Base-by-base conservation (phyloP, 2,888 invertebrate species). In the Corbicula japonica region DNA sequence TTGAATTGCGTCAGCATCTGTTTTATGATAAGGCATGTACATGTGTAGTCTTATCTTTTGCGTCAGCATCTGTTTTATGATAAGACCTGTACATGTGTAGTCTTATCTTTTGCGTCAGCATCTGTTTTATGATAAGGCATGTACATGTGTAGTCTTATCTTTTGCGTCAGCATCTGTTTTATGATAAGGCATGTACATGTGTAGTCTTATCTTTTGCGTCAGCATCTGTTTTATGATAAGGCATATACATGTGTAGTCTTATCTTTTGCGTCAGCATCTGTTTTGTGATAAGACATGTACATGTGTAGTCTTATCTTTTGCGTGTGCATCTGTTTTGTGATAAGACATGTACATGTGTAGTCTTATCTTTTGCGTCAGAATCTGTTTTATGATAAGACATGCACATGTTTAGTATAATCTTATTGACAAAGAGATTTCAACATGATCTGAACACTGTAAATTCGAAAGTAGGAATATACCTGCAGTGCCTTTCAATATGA, bases 401-500 rank as follows among this genome's bases (percentile, higher is more conserved):
- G n/a, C n/a, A n/a, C n/a, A n/a, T n/a, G n/a, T n/a, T n/a, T n/a
- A n/a, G n/a, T n/a, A n/a, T n/a, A n/a, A n/a, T n/a, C n/a, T n/a
- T n/a, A n/a, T n/a, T n/a, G n/a, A n/a, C n/a, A 41, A 41, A 41
- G 8, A 41, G 41, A 41, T 41, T 41, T 41, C 41, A 41, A 41
- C 15, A 12, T 41, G 41, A 12, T 41, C 15, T 41, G 15, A 12
- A 12, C 15, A 15, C 8, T n/a, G n/a, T 50, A 15, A 41, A 41
- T 18, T 21, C 10, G 23, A 1, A 58, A 12, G 2, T 34, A 12
- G 23, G 10, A 8, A 52, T 48, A 30, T 60, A 74, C 74, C 61
- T 48, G 70, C 38, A 15, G 65, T 73, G 21, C 73, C 78, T 26
- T 56, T 78, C n/a, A 80, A 50, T 21, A 86, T 60, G 50, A 65